phyloP scores from a whole-genome alignment of 2,888 invertebrate genomes.

The Coronaproctus castanopsis region DNA sequence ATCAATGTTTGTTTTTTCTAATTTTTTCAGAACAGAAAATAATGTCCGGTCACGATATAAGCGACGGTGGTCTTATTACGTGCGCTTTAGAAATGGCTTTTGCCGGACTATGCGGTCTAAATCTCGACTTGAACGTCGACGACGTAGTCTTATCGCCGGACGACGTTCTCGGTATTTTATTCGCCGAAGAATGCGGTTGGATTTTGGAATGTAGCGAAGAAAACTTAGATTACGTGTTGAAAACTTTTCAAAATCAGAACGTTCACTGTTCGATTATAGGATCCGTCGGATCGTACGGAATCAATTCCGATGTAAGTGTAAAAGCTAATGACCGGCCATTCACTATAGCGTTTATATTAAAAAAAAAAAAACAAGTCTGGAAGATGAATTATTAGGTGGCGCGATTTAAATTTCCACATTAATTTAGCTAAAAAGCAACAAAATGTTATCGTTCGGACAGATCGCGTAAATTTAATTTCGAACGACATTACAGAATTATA shows the following conservation, averaged over 20 bases:
- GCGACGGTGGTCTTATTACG: slow-evolving; percentile 85
- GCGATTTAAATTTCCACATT: too few relatives aligned
- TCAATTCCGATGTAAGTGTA: slow-evolving; percentile 35
- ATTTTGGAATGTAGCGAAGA: slow-evolving; percentile 46
- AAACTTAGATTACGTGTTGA: slow-evolving; percentile 34
- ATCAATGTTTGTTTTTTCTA: too few relatives aligned
- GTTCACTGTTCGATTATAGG: slow-evolving; percentile 50
- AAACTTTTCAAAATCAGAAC: slow-evolving; percentile 36
- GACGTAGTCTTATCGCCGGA: slow-evolving; percentile 16
- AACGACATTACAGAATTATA: too few relatives aligned
- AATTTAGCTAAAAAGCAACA: too few relatives aligned
- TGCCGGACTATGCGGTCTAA: slow-evolving; percentile 64
- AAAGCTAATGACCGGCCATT: slow-evolving; percentile 4
- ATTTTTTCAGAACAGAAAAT: slow-evolving; percentile 41
- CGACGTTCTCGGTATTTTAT: slow-evolving; percentile 41
- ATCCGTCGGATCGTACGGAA: slow-evolving; percentile 40
- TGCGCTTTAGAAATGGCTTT: slow-evolving; percentile 91
- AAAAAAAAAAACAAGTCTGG: too few relatives aligned
- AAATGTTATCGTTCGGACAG: too few relatives aligned
- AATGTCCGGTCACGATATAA: slow-evolving; percentile 80
- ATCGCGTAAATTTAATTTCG: too few relatives aligned
- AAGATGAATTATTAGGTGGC: too few relatives aligned
- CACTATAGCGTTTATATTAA: too few relatives aligned
- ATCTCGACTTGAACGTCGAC: slow-evolving; percentile 34
- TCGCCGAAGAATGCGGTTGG: slow-evolving; percentile 72